Percentiles rank a stretch among this genome's conserved stretches.
phyloP scores from a whole-genome alignment of 64 coral and sea anemone species.

The Porites lutea region DNA sequence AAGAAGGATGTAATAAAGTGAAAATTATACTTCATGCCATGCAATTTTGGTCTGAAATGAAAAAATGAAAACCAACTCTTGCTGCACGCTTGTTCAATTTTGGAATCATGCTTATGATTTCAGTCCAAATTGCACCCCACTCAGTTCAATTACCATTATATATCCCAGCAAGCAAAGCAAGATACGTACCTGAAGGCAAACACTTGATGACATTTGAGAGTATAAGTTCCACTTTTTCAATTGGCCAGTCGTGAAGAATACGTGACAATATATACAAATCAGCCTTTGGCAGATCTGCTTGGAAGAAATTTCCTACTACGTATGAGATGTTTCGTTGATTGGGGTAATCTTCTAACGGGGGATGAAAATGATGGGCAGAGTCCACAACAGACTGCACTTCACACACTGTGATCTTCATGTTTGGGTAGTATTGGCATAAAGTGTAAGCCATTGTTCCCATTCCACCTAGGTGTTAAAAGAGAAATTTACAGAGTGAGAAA shows the following conservation, averaged over 20 bases:
- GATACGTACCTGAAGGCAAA: constrained; percentile 60
- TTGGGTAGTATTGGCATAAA: constrained; percentile 61
- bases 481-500: background rate
- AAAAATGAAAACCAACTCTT: no score
- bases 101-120: no score
- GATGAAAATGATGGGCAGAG: constrained; percentile 49
- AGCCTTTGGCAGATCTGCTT: constrained; percentile 65
- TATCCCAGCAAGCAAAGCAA: no score
- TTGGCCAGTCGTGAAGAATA: constrained; percentile 63
- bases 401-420: constrained; percentile 78
- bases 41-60: no score
- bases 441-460: constrained; percentile 63
- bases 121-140: no score
- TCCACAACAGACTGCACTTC: constrained; percentile 70
- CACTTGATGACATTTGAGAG: constrained; percentile 65
- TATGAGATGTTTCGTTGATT: constrained; percentile 70
- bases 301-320: constrained; percentile 68
- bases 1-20: no score
- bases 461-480: constrained; percentile 18
- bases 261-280: constrained; percentile 73
- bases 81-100: no score
- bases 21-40: no score
- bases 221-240: constrained; percentile 57
- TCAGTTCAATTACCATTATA: no score
- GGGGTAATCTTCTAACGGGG: constrained; percentile 59